Base-by-base conservation (phyloP, 2,797 vertebrate species). In the Sebastes steindachneri region DNA sequence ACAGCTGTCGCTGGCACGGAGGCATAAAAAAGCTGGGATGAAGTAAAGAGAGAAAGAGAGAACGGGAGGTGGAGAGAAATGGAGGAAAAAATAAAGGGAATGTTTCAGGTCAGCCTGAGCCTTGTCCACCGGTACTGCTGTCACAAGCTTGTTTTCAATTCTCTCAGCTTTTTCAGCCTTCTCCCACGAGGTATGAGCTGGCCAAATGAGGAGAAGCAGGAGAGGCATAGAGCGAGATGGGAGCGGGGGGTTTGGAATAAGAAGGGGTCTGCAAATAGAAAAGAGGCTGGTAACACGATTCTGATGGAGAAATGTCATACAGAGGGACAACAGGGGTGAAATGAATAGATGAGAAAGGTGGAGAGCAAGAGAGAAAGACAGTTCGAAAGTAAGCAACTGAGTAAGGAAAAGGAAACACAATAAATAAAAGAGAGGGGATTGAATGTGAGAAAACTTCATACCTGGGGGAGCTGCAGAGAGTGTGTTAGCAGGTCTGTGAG, bases 101-200 rank as follows among this genome's bases (percentile, higher is more conserved):
- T 17, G 60, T 74, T 89, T 65, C 53, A 83, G 78, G 77, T 76
- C 62, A 69, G 62, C 26, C 51, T 37, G 58, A 72, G 58, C 33
- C 29, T 64, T 33, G 57, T 82, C 68, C 54, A 35, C 64, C 33
- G 33, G 60, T 65, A 7, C 48, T 75, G 75, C 75, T 54, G 60
- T 65, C 62, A 72, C 63, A 75, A 83, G 77, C 45, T 75, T 82
- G 74, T 82, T 77, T 83, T 84, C 58, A 7, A 83, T 80, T 80
- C 82, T 78, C 68, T 75, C 28, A 60, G 68, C 62, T 79, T 86
- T 76, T 83, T 89, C 26, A 73, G 73, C 2, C 11, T 35, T 4
- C 37, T 83, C 77, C 79, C 74, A 68, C 41, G 70, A 68, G 77
- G 72, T 58, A 68, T 21, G 9, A 69, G 69, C 23, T 12, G 66